Evolutionary conservation across 2,888 invertebrate species (phyloP), one percentile per base, ranked within the genome.

Genomic region (Drosophila recens): DNA sequence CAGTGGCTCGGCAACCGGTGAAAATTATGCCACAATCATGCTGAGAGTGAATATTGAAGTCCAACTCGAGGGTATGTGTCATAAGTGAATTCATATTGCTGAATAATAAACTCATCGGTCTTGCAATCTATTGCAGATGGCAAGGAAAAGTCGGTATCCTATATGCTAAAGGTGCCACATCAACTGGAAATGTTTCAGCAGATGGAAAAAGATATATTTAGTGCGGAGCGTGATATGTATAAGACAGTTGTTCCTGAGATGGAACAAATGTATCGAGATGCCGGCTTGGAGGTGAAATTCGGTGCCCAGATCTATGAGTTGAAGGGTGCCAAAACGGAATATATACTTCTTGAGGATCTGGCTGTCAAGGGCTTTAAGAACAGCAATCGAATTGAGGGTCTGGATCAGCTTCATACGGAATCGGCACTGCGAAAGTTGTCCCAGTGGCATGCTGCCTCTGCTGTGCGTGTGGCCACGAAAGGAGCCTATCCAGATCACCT

Each of bases 1-100:
- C 4, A 75, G 77, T 10, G 91, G 90, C 9, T 68, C 85, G n/a
- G 72, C 72, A 4, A 71, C 79, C 3, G 91, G 91, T 0, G 91
- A 92, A 67, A 91, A 92, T 66, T 92, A 90, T 72, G 80, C 88
- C 15, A 90, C 91, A 0, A 66, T 90, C 8, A 90, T 92, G 88
- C 53, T 90, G 9, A 79, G 91, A 9, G 51, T 90, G 1, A 68
- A 73, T 30, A 77, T 91, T 9, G 88, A 87, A n/a, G 57, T 91
- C 2, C 82, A 89, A 45, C 63, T 89, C 3, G 66, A 80, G 45
- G 82, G 91, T 91, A 52, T 40, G 13, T 34, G 11, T 17, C 17
- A 11, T 10, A 8, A n/a, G 15, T 40, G 9, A 2, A 27, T 0
- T 11, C 10, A 13, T 17, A 9, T 10, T 9, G 4, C 6, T 79